These are phyloP conservation scores for Mastacembelus armatus DNA, from an alignment of 2,797 vertebrate genomes.

Conservation along the genomic window DNA sequence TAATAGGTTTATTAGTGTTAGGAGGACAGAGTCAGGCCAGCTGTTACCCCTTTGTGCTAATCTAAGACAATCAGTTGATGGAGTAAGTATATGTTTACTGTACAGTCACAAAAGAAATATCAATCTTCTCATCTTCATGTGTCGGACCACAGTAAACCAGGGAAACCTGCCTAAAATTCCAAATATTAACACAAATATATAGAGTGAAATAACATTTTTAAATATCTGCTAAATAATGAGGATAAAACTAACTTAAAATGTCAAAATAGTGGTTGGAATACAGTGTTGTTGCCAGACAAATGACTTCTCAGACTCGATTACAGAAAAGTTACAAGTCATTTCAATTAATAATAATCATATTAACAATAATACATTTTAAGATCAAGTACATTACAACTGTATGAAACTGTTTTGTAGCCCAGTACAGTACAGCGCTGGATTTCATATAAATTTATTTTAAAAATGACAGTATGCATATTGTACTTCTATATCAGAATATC, in stretches of 20 bases:
- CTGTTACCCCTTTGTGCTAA: background rate
- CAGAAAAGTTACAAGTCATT: conserved; percentile 10
- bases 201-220: background rate
- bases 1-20: no score
- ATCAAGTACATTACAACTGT: background rate
- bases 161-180: no score
- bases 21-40: no score
- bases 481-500: no score
- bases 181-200: no score
- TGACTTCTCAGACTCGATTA: conserved; percentile 22
- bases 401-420: conserved; percentile 24
- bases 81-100: no score
- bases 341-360: background rate
- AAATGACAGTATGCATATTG: no score
- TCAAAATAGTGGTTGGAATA: no score
- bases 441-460: conserved; percentile 10
- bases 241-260: background rate
- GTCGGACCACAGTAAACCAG: no score
- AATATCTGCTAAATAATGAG: background rate
- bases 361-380: background rate
- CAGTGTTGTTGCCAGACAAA: conserved; percentile 15
- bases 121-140: no score
- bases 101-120: background rate
- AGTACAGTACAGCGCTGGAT: conserved; percentile 30
- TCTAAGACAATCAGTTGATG: background rate